These are phyloP conservation scores for Aleiodes sp. DNA, from an alignment of 1,140 invertebrate genomes.

Conservation along the genomic window DNA sequence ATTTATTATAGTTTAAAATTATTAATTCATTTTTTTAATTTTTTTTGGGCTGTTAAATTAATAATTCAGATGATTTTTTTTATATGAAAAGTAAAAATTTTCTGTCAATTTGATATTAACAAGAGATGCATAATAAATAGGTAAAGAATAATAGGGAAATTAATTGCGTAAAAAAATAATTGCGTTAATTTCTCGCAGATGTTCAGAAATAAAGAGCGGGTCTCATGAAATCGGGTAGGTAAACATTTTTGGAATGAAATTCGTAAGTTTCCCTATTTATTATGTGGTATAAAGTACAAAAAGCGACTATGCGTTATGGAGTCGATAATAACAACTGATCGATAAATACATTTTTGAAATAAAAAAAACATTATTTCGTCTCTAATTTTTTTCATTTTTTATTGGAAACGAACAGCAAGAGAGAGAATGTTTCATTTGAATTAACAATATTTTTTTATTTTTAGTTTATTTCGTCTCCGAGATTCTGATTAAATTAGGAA, in stretches of 20 bases:
- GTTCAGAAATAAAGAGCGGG: conserved; percentile 7
- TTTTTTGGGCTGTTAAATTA: background rate
- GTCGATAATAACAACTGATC: conserved; percentile 16
- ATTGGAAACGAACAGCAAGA: background rate
- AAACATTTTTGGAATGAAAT: background rate
- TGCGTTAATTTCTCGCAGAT: background rate
- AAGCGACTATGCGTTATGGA: conserved; percentile 11
- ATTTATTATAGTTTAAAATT: background rate
- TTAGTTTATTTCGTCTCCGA: too few relatives aligned
- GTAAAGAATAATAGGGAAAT: background rate
- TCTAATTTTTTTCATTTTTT: background rate
- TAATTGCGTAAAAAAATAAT: background rate
- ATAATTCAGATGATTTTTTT: too few relatives aligned
- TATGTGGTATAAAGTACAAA: conserved; percentile 23
- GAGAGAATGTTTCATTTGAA: background rate
- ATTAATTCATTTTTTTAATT: background rate
- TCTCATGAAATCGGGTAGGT: conserved; percentile 12
- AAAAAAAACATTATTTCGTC: background rate
- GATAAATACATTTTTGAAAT: background rate
- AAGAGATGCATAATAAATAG: background rate
- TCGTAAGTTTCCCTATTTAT: conserved; percentile 21
- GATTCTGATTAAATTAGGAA: too few relatives aligned
- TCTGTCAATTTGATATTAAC: background rate
- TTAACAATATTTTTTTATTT: too few relatives aligned
- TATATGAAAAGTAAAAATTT: background rate